These are phyloP conservation scores for Ginglymostoma cirratum DNA, from an alignment of 2,113 vertebrate species.

Conservation along the genomic window DNA sequence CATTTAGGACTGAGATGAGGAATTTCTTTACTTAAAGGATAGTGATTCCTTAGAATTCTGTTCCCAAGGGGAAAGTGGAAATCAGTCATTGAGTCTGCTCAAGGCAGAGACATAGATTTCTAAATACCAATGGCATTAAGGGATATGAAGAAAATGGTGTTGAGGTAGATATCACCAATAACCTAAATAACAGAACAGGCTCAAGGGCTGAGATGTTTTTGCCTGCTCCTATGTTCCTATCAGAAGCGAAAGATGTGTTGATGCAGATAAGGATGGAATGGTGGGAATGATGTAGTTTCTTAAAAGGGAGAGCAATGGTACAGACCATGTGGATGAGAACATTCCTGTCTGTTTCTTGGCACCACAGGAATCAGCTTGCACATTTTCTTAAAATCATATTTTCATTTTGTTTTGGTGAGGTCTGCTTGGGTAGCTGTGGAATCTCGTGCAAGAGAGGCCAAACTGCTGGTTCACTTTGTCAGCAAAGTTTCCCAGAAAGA, in stretches of 20 bases:
- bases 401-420: neutral
- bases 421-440: neutral
- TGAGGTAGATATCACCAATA: no score
- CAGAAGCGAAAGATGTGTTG: neutral
- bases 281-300: neutral
- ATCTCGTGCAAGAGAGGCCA: neutral
- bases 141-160: no score
- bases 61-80: no score
- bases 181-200: no score
- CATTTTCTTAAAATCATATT: neutral
- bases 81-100: no score
- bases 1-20: no score
- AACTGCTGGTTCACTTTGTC: neutral
- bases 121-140: no score
- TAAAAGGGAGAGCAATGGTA: neutral
- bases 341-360: neutral
- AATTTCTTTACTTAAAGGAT: no score
- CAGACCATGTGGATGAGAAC: neutral
- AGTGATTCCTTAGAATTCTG: no score
- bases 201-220: no score
- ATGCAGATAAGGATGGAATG: neutral
- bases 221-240: no score
- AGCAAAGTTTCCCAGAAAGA: neutral
- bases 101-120: no score
- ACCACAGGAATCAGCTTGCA: neutral